phyloP scores from a whole-genome alignment of 2,113 vertebrate genomes.

The Sinocyclocheilus anshuiensis region DNA sequence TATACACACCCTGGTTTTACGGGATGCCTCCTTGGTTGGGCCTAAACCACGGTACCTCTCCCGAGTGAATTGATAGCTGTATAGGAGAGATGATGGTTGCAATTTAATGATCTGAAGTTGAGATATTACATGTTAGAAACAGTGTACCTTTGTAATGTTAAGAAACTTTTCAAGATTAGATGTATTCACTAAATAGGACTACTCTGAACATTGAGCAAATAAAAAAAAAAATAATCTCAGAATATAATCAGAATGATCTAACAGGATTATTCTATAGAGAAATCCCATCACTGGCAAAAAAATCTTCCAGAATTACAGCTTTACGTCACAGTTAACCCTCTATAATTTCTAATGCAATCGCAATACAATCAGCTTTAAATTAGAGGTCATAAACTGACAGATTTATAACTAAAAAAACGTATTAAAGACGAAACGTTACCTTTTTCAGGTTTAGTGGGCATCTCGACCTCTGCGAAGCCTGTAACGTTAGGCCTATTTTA shows the following conservation, averaged over 20 bases:
- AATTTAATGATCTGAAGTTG: slow-evolving; percentile 3
- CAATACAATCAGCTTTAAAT: neutral
- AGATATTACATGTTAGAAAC: slow-evolving; percentile 30
- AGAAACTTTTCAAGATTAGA: slow-evolving; percentile 15
- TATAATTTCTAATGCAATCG: no score
- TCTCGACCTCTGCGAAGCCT: neutral
- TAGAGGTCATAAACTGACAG: neutral
- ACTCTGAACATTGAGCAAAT: neutral
- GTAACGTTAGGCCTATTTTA: neutral
- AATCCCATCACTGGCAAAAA: neutral
- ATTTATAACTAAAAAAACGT: neutral
- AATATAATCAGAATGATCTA: neutral
- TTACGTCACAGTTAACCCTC: no score
- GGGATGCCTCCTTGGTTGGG: neutral
- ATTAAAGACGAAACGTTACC: neutral
- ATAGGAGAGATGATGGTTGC: neutral
- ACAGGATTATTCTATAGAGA: neutral
- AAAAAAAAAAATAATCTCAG: neutral
- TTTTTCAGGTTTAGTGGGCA: neutral
- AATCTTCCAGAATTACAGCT: neutral
- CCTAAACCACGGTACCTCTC: neutral
- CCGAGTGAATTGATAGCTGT: slow-evolving; percentile 6
- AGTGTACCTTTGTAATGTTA: neutral
- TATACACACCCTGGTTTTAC: neutral
- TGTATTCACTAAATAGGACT: neutral